These are phyloP conservation scores for Anodontia alba DNA, from an alignment of 2,888 invertebrate genomes.

Conservation along the genomic window DNA sequence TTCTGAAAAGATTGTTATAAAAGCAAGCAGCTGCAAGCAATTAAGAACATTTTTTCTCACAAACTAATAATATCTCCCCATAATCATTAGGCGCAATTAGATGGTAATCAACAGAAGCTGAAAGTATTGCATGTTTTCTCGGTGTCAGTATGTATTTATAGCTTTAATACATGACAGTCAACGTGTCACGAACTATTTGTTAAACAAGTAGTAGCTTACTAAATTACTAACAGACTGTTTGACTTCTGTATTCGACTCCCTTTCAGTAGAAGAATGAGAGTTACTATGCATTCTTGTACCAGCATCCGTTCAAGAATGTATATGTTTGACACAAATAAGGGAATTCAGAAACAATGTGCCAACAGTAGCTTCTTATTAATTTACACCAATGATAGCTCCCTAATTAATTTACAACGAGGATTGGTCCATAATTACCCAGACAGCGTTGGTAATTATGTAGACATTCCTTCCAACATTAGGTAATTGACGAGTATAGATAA, in stretches of 20 bases:
- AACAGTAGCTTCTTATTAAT: not conserved
- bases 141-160: not conserved
- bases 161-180: not conserved
- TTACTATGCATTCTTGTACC: no score
- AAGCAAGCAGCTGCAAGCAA: not conserved
- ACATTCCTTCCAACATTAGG: not conserved
- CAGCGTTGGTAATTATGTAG: not conserved
- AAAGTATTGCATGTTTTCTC: not conserved
- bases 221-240: no score
- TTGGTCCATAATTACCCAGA: conserved; percentile 12
- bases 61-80: not conserved
- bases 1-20: not conserved
- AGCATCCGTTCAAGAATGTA: not conserved
- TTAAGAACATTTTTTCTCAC: not conserved
- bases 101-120: not conserved
- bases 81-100: not conserved
- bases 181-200: not conserved
- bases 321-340: not conserved
- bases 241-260: no score
- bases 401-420: conserved; percentile 9
- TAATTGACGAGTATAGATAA: conserved; percentile 8
- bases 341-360: not conserved
- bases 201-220: no score
- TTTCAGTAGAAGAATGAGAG: no score
- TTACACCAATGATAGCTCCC: conserved; percentile 5